phyloP scores from a whole-genome alignment of 1,140 invertebrate genomes.

The Meloidogyne chitwoodi region DNA sequence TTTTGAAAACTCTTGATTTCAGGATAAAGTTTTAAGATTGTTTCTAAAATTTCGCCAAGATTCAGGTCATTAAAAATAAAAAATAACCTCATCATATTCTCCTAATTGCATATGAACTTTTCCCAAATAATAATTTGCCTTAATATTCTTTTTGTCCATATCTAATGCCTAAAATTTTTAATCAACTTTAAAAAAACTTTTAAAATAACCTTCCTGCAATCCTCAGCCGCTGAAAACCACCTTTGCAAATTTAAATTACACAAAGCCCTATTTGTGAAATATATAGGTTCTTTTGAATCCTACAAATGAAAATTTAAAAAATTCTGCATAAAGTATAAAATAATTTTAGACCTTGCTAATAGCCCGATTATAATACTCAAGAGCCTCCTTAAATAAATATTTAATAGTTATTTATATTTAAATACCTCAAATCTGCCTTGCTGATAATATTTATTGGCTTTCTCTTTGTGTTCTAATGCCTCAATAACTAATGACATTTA shows the following conservation, averaged over 20 bases:
- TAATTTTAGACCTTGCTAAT: slow-evolving; percentile 41
- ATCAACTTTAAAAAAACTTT: not conserved
- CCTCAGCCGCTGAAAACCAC: slow-evolving; percentile 47
- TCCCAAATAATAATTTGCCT: slow-evolving; percentile 51
- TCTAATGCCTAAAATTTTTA: slow-evolving; percentile 34
- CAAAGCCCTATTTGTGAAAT: slow-evolving; percentile 45
- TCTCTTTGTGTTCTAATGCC: slow-evolving; percentile 24
- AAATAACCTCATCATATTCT: slow-evolving; percentile 41
- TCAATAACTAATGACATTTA: not conserved
- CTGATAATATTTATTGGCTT: slow-evolving; percentile 27
- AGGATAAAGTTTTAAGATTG: too few relatives aligned
- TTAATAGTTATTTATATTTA: not conserved
- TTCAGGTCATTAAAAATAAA: not conserved
- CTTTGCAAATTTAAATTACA: slow-evolving; percentile 51
- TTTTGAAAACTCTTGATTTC: too few relatives aligned
- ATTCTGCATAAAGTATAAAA: slow-evolving; percentile 14
- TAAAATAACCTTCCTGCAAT: slow-evolving; percentile 41
- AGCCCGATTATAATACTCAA: slow-evolving; percentile 44
- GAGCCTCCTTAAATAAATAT: slow-evolving; percentile 40
- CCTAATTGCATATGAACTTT: slow-evolving; percentile 40
- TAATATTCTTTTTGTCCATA: slow-evolving; percentile 49
- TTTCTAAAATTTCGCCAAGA: not conserved
- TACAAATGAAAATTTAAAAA: not conserved
- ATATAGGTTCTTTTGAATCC: slow-evolving; percentile 23
- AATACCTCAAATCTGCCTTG: slow-evolving; percentile 8